Base-by-base conservation (phyloP, 2,113 vertebrate species). In the Cephalophus harveyi region DNA sequence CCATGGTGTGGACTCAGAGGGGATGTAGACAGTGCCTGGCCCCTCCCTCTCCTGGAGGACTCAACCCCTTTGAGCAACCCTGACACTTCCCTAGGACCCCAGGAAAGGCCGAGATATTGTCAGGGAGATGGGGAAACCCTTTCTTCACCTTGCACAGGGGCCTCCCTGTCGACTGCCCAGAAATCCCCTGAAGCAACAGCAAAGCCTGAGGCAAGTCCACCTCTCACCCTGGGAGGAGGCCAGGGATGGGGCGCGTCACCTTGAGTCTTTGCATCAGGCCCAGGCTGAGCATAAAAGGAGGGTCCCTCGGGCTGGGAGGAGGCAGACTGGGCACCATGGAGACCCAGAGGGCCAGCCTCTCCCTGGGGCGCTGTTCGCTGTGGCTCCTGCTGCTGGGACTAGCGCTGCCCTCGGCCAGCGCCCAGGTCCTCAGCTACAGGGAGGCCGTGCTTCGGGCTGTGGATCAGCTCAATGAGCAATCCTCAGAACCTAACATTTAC, bases 221-320 rank as follows among this genome's bases (percentile, higher is more conserved):
- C 30, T 19, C 1, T 1, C 33, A 19, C 3, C 30, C 33, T n/a
- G 64, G 64, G 64, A n/a, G 64, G 64, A 67, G 64, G n/a, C 17
- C 33, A 67, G 64, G n/a, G 64, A 36, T 36, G 27, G 81, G 55
- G 54, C 2, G 6, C 83, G 3, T 33, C 50, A 48, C 59, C 59
- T 12, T 71, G 50, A 46, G 19, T 19, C n/a, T 92, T 76, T 91
- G 92, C 92, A 50, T 71, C 88, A 71, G 50, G 16, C 25, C 62
- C 64, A 52, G 78, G 55, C 17, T 27, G 74, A 40, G 40, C 50
- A 95, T 98, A 97, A 96, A 67, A 98, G 40, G 86, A 83, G 55
- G 48, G 60, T 14, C 12, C 12, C 5, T 2, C 3, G 0, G 28
- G 30, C 54, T 33, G 27, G 33, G 15, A 25, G 33, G 16, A 86